Conservation (phyloP, 1,140 invertebrate species). For the Philotrypesis tridentata region DNA sequence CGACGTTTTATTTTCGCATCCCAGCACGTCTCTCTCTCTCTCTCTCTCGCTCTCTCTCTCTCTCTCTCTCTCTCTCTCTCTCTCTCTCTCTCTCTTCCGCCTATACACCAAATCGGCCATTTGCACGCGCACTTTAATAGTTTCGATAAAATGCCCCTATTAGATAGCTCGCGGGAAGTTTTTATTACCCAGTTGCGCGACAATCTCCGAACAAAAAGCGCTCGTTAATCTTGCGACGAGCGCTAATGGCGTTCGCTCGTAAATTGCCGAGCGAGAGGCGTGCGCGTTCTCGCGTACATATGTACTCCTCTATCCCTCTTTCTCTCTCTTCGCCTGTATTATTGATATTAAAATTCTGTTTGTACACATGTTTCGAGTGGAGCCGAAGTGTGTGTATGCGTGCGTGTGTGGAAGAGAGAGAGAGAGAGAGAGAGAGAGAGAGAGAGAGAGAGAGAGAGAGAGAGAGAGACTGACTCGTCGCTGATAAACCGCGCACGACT, state of each 20-base stretch:
- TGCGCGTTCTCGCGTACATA: neutral
- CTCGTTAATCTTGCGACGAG: conserved; percentile 8
- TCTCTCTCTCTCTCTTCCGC: neutral
- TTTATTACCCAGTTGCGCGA: neutral
- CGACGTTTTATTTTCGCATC: neutral
- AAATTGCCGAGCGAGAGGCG: neutral
- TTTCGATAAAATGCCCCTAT: conserved; percentile 17
- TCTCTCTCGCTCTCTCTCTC: neutral
- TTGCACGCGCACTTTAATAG: neutral
- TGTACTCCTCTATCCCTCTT: too few relatives aligned
- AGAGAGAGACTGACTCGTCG: neutral
- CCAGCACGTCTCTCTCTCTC: neutral
- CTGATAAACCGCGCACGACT: conserved; percentile 13
- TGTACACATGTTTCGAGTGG: neutral
- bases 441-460: conserved; percentile 39
- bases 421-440: neutral
- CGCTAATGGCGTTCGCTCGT: conserved; percentile 6
- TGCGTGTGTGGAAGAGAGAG: too few relatives aligned
- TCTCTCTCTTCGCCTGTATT: neutral
- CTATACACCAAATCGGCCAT: neutral
- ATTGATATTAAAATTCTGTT: conserved; percentile 4
- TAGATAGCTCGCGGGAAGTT: conserved; percentile 3
- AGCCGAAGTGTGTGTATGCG: too few relatives aligned
- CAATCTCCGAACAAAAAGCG: conserved; percentile 1
- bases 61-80: neutral